Base-by-base conservation (phyloP, 2,888 invertebrate genomes). In the Diplazon laetatorius region DNA sequence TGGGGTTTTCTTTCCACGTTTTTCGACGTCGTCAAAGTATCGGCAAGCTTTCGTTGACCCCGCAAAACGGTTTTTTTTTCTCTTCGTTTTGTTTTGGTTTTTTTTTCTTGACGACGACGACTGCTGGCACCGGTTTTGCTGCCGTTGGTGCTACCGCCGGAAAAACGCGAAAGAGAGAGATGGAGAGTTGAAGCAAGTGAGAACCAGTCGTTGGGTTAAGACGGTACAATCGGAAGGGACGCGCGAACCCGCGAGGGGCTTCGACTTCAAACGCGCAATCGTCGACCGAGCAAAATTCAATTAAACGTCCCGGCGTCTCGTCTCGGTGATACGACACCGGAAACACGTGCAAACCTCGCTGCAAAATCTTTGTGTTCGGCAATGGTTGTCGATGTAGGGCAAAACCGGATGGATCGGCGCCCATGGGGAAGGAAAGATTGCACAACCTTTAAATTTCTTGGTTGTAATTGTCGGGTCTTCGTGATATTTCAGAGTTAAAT, bases 261-360 rank as follows among this genome's bases (percentile, higher is more conserved):
- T 60, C 76, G 62, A 77, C 79, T 65, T 81, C 77, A 71, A 80
- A 78, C 80, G 81, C 76, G 65, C 74, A 74, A 78, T 81, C 82
- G 80, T 69, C 69, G 75, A 78, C 72, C 81, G 78, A 82, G 75
- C 78, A 70, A 83, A 82, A 85, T 85, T 85, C 80, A 83, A 86
- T 86, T 84, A 85, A 84, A 80, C 76, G 75, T 81, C 44, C 66
- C 71, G 70, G 63, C 71, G 77, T 75, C 57, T 77, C 59, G n/a
- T n/a, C n/a, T n/a, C 68, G 63, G 62, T n/a, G 50, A 60, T 68
- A 78, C 59, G 71, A 78, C 74, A 80, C 74, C 68, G 14, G 68
- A 73, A 73, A 55, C 72, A 46, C 52, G 25, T 39, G 16, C 18
- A 52, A 60, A 52, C 50, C 4, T 14, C 14, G 2, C 8, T 42